Percentiles rank a stretch among this genome's conserved stretches.
Conservation (phyloP, 92 coral and sea anemone genomes). For the Ricordea florida region DNA sequence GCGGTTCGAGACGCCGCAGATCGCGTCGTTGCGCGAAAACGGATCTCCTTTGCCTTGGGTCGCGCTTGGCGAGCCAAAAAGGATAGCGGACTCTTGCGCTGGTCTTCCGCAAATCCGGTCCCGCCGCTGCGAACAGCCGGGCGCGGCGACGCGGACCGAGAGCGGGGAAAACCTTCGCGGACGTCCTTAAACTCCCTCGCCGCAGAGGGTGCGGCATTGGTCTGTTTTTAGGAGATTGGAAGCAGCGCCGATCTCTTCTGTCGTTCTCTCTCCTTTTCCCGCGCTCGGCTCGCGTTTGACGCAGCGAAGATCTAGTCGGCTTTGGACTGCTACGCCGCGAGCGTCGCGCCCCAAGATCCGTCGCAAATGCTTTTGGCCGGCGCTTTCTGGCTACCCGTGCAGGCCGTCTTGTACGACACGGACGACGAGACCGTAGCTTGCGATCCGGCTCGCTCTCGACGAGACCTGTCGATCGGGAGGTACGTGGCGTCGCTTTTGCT, state of each 20-base stretch:
- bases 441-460: background rate
- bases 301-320: background rate
- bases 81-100: background rate
- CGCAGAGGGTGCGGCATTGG: constrained; percentile 4
- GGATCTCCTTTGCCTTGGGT: background rate
- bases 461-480: background rate
- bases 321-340: background rate
- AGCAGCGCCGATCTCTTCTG: background rate
- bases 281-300: background rate
- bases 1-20: background rate
- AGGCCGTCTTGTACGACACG: background rate
- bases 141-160: too few species aligned
- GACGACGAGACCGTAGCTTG: background rate
- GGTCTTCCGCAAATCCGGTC: constrained; percentile 2
- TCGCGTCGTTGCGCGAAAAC: background rate
- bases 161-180: background rate
- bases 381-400: background rate
- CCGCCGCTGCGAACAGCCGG: background rate
- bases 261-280: background rate
- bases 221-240: background rate
- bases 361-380: background rate
- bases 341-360: background rate
- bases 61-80: background rate
- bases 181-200: background rate
- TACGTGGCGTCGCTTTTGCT: background rate